Evolutionary conservation across 2,797 vertebrate species (phyloP).

Genomic region (Pseudopleuronectes americanus): DNA sequence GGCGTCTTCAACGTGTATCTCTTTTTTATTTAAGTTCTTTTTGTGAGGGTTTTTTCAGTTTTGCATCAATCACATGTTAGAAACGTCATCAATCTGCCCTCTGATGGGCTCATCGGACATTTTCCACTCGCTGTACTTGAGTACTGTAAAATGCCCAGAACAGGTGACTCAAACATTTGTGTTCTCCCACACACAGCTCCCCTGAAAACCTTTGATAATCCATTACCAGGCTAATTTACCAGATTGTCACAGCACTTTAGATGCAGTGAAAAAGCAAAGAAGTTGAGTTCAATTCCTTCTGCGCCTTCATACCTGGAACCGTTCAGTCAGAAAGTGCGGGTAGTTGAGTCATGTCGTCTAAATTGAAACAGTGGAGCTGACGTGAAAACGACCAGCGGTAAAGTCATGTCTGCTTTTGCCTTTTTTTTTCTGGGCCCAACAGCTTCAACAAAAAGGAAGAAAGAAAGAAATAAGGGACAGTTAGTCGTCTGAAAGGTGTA

Average conservation of each 20-base stretch:
- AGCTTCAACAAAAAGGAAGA: slow-evolving; percentile 15
- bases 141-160: too few relatives aligned
- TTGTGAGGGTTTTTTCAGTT: too few relatives aligned
- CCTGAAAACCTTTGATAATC: too few relatives aligned
- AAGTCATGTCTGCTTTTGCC: slow-evolving; percentile 46
- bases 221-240: neutral
- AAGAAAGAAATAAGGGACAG: slow-evolving; percentile 16
- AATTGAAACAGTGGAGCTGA: slow-evolving; percentile 19
- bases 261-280: neutral
- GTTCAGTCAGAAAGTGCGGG: neutral
- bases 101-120: too few relatives aligned
- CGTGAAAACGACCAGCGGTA: slow-evolving; percentile 34
- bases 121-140: too few relatives aligned
- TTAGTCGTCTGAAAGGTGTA: slow-evolving; percentile 35
- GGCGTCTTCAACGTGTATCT: too few relatives aligned
- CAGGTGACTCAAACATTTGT: too few relatives aligned
- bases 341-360: slow-evolving; percentile 12
- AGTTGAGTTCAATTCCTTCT: neutral
- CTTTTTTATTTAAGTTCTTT: too few relatives aligned
- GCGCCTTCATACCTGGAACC: slow-evolving; percentile 5
- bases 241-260: neutral
- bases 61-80: too few relatives aligned
- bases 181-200: too few relatives aligned
- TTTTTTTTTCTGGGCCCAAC: slow-evolving; percentile 27
- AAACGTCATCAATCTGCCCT: too few relatives aligned